Evolutionary conservation across 2,113 vertebrate species (phyloP).

Genomic region (Cyanocitta stelleri): DNA sequence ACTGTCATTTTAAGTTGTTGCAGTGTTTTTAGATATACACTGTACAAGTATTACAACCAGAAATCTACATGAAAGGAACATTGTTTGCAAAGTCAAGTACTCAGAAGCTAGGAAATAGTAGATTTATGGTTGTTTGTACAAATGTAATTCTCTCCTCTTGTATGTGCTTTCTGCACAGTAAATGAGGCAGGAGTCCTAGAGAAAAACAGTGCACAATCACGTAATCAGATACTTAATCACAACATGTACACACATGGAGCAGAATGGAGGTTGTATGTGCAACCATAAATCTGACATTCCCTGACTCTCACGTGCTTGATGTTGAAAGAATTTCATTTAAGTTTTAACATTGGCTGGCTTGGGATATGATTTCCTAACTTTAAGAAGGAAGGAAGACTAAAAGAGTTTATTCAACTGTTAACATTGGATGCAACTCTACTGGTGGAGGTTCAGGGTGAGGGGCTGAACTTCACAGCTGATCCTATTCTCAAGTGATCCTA

Average conservation of each 20-base stretch:
- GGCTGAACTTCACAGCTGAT: neutral
- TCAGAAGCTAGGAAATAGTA: constrained; percentile 10
- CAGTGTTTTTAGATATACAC: neutral
- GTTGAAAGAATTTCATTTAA: neutral
- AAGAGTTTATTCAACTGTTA: neutral
- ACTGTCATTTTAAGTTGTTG: neutral
- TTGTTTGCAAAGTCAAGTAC: constrained; percentile 12
- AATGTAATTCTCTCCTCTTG: neutral
- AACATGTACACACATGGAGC: neutral
- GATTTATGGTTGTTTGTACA: constrained; percentile 35
- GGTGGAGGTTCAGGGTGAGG: neutral
- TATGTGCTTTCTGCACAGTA: constrained; percentile 19
- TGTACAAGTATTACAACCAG: neutral
- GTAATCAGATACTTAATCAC: constrained; percentile 14
- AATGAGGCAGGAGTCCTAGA: neutral
- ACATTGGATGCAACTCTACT: neutral
- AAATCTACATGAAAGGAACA: neutral
- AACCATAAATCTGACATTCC: neutral
- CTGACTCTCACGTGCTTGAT: neutral
- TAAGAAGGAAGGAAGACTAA: neutral
- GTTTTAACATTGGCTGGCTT: neutral
- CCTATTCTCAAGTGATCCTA: neutral
- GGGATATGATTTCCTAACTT: neutral
- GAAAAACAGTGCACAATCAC: neutral
- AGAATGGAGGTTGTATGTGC: neutral